Evolutionary conservation across 1,140 invertebrate genomes (phyloP).

Genomic region (Temnothorax longispinosus): DNA sequence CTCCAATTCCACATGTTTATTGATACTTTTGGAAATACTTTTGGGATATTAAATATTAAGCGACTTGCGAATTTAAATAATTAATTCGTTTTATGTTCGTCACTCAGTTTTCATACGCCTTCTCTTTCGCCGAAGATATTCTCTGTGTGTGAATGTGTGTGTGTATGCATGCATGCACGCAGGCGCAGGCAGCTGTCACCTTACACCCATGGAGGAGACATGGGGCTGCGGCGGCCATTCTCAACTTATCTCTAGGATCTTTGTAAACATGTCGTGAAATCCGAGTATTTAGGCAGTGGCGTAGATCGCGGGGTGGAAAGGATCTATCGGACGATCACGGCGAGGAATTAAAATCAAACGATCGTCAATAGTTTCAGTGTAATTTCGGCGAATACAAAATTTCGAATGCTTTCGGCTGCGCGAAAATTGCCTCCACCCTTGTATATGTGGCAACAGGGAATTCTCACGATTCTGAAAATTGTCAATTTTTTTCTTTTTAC

Average conservation of each 20-base stretch:
- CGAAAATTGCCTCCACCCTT: not conserved
- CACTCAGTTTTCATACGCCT: not conserved
- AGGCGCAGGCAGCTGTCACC: conserved; percentile 85
- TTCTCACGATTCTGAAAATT: not conserved
- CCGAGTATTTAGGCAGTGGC: conserved; percentile 85
- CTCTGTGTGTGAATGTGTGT: conserved; percentile 54
- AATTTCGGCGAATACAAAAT: not conserved
- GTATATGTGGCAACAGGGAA: not conserved
- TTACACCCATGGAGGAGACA: conserved; percentile 84
- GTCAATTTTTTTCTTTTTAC: not conserved
- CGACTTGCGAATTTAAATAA: not conserved
- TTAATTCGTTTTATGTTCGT: conserved; percentile 17
- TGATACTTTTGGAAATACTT: not conserved
- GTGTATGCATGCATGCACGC: conserved; percentile 67
- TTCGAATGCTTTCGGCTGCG: not conserved
- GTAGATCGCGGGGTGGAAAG: conserved; percentile 78
- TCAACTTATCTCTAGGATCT: conserved; percentile 86
- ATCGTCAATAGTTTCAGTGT: not conserved
- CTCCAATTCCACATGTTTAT: not conserved
- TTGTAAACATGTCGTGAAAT: conserved; percentile 87
- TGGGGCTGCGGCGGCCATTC: conserved; percentile 84
- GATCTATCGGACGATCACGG: conserved; percentile 57
- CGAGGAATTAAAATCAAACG: conserved; percentile 62
- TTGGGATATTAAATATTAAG: not conserved
- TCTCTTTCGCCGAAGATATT: conserved; percentile 54